Percentiles rank a stretch among this genome's conserved stretches.
Evolutionary conservation across 37 sponge, comb jelly and placozoan species (phyloP).

Genomic region (Geodia barretti): DNA sequence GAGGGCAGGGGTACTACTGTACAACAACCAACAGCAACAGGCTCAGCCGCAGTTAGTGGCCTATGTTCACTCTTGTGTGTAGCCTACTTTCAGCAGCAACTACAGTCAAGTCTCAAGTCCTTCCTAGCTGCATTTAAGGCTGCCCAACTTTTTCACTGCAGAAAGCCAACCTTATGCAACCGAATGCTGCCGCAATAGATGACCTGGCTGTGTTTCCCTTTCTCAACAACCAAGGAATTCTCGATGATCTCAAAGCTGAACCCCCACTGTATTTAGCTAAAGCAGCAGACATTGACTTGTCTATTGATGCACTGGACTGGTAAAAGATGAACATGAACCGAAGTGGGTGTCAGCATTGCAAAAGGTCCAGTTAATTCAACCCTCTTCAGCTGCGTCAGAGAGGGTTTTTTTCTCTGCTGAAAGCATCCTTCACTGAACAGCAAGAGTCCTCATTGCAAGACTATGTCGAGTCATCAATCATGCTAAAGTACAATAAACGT

Average conservation of each 20-base stretch:
- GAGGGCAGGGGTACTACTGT: neutral
- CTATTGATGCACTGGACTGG: slow-evolving; percentile 11
- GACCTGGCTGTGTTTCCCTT: slow-evolving; percentile 2
- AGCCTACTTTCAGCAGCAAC: neutral
- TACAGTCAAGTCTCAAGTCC: neutral
- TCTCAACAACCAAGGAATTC: slow-evolving; percentile 4
- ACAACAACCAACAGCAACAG: neutral
- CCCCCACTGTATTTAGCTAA: slow-evolving; percentile 33
- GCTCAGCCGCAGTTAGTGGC: neutral
- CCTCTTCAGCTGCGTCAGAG: slow-evolving; percentile 35
- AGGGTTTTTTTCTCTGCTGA: slow-evolving; percentile 31
- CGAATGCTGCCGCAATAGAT: neutral
- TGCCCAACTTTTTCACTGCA: neutral
- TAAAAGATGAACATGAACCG: slow-evolving; percentile 8
- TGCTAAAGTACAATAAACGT: slow-evolving; percentile 19
- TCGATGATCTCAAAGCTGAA: slow-evolving; percentile 34
- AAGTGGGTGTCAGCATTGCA: slow-evolving; percentile 1
- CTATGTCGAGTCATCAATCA: slow-evolving; percentile 35
- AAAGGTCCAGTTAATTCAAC: slow-evolving; percentile 21
- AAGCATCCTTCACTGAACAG: slow-evolving; percentile 14
- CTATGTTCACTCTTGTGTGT: neutral
- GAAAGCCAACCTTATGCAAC: neutral
- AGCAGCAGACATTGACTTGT: slow-evolving; percentile 5
- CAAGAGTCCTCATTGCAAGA: slow-evolving; percentile 19
- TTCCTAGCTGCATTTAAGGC: neutral